Evolutionary conservation across 2,797 vertebrate genomes (phyloP).

Genomic region (Toxotes lorentzi): DNA sequence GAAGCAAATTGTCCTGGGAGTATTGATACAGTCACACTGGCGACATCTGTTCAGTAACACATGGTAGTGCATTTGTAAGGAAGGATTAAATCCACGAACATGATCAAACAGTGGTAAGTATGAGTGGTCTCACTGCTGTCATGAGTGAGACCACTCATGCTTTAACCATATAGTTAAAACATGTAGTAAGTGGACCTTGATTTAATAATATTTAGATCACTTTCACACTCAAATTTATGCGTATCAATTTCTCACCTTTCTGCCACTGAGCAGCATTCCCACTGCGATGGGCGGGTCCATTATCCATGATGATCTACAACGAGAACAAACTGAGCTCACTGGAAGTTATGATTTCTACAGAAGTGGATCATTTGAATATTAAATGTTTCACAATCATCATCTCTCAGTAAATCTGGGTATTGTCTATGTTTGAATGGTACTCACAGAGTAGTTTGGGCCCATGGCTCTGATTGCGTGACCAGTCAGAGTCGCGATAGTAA

Average conservation of each 20-base stretch:
- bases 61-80: not conserved
- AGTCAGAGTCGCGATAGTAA: constrained; percentile 89
- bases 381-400: not conserved
- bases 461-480: constrained; percentile 89
- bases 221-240: not conserved
- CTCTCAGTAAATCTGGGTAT: no score
- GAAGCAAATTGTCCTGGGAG: not conserved
- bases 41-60: fast-evolving
- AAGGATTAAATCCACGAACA: not conserved
- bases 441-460: constrained; percentile 88
- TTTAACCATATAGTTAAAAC: not conserved
- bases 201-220: not conserved
- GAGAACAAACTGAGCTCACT: constrained; percentile 6
- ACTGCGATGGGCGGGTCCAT: constrained; percentile 82
- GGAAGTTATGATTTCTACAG: not conserved
- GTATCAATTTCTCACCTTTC: constrained; percentile 75
- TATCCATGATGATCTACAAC: constrained; percentile 88
- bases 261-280: constrained; percentile 83
- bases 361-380: not conserved
- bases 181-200: not conserved
- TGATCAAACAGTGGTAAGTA: not conserved
- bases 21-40: not conserved
- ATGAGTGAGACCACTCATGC: no score
- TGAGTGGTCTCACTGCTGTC: not conserved
- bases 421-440: constrained; percentile 31